Percentiles rank a stretch among this genome's conserved stretches.
Conservation (phyloP, 2,888 invertebrate genomes). For the Cataglyphis rosenhaueri region DNA sequence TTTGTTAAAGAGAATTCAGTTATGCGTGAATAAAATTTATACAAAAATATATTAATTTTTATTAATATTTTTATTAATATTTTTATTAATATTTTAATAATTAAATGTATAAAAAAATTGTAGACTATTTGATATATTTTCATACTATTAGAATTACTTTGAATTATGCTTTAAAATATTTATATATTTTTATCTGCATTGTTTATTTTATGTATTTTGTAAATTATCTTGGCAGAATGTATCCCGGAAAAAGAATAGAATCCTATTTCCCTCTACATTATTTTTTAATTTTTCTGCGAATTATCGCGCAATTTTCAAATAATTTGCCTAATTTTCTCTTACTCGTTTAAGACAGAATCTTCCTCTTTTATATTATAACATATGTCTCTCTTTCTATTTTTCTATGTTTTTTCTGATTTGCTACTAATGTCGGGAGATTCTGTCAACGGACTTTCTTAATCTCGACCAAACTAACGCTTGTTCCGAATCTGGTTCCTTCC, state of each 20-base stretch:
- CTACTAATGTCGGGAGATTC: background rate
- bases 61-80: background rate
- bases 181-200: background rate
- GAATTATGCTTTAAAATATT: background rate
- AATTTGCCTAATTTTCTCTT: slow-evolving; percentile 36
- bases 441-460: slow-evolving; percentile 28
- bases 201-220: background rate
- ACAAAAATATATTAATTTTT: background rate
- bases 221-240: slow-evolving; percentile 18
- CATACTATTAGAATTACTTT: background rate
- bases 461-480: slow-evolving; percentile 22
- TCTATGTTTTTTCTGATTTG: slow-evolving; percentile 32
- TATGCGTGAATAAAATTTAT: background rate
- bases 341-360: background rate
- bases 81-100: background rate
- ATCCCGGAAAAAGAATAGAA: background rate
- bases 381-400: slow-evolving; percentile 8
- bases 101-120: background rate
- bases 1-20: background rate
- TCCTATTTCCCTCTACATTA: slow-evolving; percentile 13
- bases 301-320: slow-evolving; percentile 38
- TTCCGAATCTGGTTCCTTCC: slow-evolving; percentile 13
- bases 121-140: background rate
- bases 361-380: background rate
- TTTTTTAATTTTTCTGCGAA: slow-evolving; percentile 23